phyloP scores from a whole-genome alignment of 2,797 vertebrate species.

The Cynopterus sphinx region DNA sequence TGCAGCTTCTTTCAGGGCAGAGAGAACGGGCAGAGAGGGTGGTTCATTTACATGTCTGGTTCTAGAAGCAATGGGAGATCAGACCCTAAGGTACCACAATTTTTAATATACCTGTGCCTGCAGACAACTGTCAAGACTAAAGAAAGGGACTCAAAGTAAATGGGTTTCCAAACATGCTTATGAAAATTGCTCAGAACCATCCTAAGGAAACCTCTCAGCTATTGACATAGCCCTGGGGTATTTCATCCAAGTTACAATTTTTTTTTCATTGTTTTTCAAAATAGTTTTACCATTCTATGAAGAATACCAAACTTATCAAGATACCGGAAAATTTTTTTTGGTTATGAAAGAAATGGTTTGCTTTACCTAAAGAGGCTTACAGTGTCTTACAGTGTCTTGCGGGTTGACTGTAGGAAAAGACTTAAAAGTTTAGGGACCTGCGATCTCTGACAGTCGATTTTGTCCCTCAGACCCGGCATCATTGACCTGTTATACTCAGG shows the following conservation, averaged over 20 bases:
- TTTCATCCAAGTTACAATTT: not conserved
- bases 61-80: not conserved
- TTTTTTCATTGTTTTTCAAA: not conserved
- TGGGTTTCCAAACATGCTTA: not conserved
- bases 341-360: not conserved
- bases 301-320: not conserved
- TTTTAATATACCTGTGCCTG: not conserved
- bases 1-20: not conserved
- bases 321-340: not conserved
- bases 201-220: not conserved
- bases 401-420: not conserved
- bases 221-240: not conserved
- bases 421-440: not conserved
- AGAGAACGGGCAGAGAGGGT: rapidly evolving
- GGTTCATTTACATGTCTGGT: not conserved
- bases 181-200: not conserved
- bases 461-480: not conserved
- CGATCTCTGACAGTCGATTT: not conserved
- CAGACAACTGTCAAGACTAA: not conserved
- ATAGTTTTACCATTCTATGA: not conserved
- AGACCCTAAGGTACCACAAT: not conserved
- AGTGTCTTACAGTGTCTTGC: not conserved
- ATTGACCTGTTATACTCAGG: not conserved
- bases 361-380: not conserved
- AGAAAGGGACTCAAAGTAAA: not conserved